Evolutionary conservation across 2,797 vertebrate genomes (phyloP), one percentile per base, ranked within the genome.

Genomic region (Leptoclinus maculatus): DNA sequence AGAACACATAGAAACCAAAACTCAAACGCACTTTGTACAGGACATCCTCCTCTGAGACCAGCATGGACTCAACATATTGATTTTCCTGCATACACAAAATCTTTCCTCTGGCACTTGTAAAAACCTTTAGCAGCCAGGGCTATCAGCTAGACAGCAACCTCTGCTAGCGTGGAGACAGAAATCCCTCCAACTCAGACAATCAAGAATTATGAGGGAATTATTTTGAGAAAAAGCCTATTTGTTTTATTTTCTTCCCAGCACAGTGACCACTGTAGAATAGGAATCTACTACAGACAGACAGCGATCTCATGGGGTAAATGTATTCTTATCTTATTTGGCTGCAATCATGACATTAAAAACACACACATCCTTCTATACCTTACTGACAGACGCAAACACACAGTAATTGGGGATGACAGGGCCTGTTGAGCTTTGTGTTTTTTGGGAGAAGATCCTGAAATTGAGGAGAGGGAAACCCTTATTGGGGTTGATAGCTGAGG

Each of bases 31-130:
- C 47, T 21, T 47, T 21, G 45, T 49, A 39, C 45, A 51, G 38
- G n/a, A 69, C 32, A 62, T 64, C 66, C 65, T 88, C 78, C 82
- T 39, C 51, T 45, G 80, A 64, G 39, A 80, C 16, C 60, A 62
- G 49, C 57, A 68, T 32, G 4, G 45, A 74, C 29, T 74, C 60
- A 41, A 12, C 74, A 65, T 63, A 77, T 13, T 21, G 19, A 71
- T 66, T 71, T 84, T 64, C 19, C 67, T 68, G n/a, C 6, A 43
- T 72, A 34, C 41, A 57, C 38, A 78, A 79, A 80, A 76, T 62
- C n/a, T 39, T 72, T 82, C 78, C 79, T 60, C 21, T 13, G 53
- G 25, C 59, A 51, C 39, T 25, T 14, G 16, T 41, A 64, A 71
- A 73, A 76, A 71, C 14, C 13, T 29, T 27, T 3, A 57, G 36